Base-by-base conservation (phyloP, 2,888 invertebrate genomes). In the Mythimna ferrago region DNA sequence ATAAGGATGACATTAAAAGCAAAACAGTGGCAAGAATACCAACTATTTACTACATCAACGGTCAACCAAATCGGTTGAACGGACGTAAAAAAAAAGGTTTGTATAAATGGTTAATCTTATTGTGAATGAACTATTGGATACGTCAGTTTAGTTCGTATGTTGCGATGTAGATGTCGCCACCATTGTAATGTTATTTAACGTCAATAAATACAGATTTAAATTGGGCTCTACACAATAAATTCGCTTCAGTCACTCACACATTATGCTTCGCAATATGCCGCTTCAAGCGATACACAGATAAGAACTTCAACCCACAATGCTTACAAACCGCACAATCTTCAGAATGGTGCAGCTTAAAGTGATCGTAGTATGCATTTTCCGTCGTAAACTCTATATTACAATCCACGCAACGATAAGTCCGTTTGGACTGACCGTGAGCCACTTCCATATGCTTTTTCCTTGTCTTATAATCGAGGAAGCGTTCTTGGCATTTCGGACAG, bases 271-370 rank as follows among this genome's bases (percentile, higher is more conserved):
- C 90, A 32, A 95, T 88, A 81, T 95, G 95, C 35, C 94, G 89
- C 62, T 94, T 94, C 69, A 95, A 83, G 6, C 93, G 90, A 65
- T 92, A 93, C 19, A 89, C 86, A 21, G 93, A 94, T 35, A 94
- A 84, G 67, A 95, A 95, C 71, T 95, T 95, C 83, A 94, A 84
- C 0, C 95, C 95, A 76, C 95, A 95, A 61, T 94, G 93, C 77
- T 95, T 94, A 65, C 95, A 95, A 11, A 91, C 87, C 26, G 91
- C 91, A 73, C 94, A 94, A 60, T 94, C 94, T 19, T 92, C 92
- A 0, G 95, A 94, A 84, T 95, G 95, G 6, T 94, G 93, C 10
- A 95, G 71, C 54, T 92, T 95, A 66, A 93, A 95, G 78, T 95
- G 95, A 5, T 93, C 93, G 57, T 95, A 95, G 66, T 94, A 95